phyloP scores from a whole-genome alignment of 2,113 vertebrate species.

The Paraplagusia blochii region DNA sequence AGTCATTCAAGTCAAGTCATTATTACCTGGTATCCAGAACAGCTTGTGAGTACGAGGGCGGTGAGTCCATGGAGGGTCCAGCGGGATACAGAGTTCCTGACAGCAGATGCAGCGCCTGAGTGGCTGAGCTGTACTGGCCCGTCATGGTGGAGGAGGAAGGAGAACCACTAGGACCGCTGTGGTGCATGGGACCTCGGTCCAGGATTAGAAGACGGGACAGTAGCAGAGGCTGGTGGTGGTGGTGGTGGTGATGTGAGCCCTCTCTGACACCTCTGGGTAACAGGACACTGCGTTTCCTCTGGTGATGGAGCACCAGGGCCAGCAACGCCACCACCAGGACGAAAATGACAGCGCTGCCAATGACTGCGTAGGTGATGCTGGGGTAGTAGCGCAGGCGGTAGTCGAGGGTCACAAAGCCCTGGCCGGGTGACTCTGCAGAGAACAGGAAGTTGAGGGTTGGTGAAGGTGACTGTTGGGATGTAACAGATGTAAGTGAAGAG shows the following conservation, averaged over 20 bases:
- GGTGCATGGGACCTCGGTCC: slow-evolving; percentile 81
- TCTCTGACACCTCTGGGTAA: slow-evolving; percentile 78
- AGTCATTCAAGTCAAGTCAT: background rate
- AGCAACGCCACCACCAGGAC: slow-evolving; percentile 92
- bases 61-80: slow-evolving; percentile 80
- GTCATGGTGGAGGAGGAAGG: slow-evolving; percentile 77
- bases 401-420: slow-evolving; percentile 90
- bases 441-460: slow-evolving; percentile 1
- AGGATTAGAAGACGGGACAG: slow-evolving; percentile 93
- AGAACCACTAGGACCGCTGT: slow-evolving; percentile 54
- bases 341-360: slow-evolving; percentile 93
- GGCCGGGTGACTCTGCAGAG: slow-evolving; percentile 83
- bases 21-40: slow-evolving; percentile 88
- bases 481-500: background rate
- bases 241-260: slow-evolving; percentile 72
- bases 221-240: slow-evolving; percentile 89
- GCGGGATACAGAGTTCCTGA: slow-evolving; percentile 80
- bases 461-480: background rate
- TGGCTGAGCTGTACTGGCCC: slow-evolving; percentile 81
- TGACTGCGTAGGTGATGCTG: slow-evolving; percentile 93
- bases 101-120: slow-evolving; percentile 87
- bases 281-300: slow-evolving; percentile 90
- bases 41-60: slow-evolving; percentile 92
- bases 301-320: slow-evolving; percentile 92
- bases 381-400: slow-evolving; percentile 92